Evolutionary conservation across 2,797 vertebrate species (phyloP).

Genomic region (Gadopsis marmoratus): DNA sequence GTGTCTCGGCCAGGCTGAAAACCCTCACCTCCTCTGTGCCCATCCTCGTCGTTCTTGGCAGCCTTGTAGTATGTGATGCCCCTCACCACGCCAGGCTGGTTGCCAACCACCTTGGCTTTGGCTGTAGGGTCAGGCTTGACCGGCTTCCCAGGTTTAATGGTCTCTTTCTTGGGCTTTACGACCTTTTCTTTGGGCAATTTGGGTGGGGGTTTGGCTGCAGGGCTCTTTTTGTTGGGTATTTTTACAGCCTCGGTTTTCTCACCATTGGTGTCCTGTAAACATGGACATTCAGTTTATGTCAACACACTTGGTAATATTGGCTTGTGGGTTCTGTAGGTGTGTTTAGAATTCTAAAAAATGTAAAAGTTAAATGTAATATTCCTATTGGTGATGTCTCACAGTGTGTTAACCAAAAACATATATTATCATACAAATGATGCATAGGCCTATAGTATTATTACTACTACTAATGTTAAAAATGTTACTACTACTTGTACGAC

Average conservation of each 20-base stretch:
- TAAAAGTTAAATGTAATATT: neutral
- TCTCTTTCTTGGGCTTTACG: slow-evolving; percentile 91
- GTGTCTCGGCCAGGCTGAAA: neutral
- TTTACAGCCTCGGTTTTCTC: slow-evolving; percentile 82
- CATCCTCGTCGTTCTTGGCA: slow-evolving; percentile 74
- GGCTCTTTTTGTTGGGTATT: slow-evolving; percentile 85
- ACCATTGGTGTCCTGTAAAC: slow-evolving; percentile 87
- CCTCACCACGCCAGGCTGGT: slow-evolving; percentile 91
- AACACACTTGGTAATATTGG: neutral
- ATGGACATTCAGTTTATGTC: slow-evolving; percentile 23
- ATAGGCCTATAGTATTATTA: neutral
- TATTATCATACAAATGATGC: neutral
- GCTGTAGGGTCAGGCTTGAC: slow-evolving; percentile 83
- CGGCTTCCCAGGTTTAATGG: slow-evolving; percentile 68
- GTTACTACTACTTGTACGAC: neutral
- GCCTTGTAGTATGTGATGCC: slow-evolving; percentile 98
- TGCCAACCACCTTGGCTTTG: slow-evolving; percentile 85
- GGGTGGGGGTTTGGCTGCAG: slow-evolving; percentile 80
- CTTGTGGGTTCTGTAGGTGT: neutral
- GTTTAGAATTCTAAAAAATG: neutral
- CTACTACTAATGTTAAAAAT: neutral
- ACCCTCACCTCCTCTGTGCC: slow-evolving; percentile 84
- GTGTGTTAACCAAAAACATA: neutral
- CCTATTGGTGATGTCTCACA: neutral
- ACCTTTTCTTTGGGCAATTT: slow-evolving; percentile 89